Conservation (phyloP, 2,797 vertebrate genomes). For the Syngnathus rostellatus region DNA sequence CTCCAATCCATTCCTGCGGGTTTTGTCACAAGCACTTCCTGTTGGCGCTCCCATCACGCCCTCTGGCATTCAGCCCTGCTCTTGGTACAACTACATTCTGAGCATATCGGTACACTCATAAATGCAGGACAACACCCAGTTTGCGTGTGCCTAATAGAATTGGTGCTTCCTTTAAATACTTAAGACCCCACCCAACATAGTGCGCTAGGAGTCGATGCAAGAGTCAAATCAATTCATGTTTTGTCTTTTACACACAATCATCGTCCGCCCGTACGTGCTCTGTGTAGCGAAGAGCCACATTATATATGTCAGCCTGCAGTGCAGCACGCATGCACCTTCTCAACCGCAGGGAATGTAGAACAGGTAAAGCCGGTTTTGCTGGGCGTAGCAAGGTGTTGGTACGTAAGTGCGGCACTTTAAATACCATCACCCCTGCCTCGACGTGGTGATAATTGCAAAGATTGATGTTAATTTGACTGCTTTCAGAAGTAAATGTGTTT, state of each 20-base stretch:
- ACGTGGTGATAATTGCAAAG: background rate
- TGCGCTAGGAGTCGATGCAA: background rate
- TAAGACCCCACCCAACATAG: background rate
- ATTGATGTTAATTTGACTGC: background rate
- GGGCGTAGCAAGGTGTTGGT: slow-evolving; percentile 48
- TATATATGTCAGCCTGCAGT: slow-evolving; percentile 5
- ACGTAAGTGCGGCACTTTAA: slow-evolving; percentile 14
- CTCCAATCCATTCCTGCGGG: background rate
- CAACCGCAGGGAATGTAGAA: slow-evolving; percentile 18
- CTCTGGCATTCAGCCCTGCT: slow-evolving; percentile 54
- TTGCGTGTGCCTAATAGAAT: background rate
- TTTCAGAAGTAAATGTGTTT: background rate
- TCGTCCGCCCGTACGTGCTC: background rate
- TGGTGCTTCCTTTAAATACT: background rate
- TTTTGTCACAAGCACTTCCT: slow-evolving; percentile 14
- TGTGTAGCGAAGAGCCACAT: background rate
- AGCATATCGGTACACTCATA: slow-evolving; percentile 40
- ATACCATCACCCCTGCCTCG: slow-evolving; percentile 16
- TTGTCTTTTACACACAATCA: background rate
- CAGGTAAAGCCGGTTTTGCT: slow-evolving; percentile 51
- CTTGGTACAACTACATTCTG: slow-evolving; percentile 54
- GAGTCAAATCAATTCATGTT: background rate
- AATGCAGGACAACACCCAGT: slow-evolving; percentile 39
- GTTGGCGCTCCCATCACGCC: slow-evolving; percentile 52
- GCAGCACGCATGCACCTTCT: slow-evolving; percentile 8